phyloP scores from a whole-genome alignment of 2,113 vertebrate species.

The Otocyon megalotis region DNA sequence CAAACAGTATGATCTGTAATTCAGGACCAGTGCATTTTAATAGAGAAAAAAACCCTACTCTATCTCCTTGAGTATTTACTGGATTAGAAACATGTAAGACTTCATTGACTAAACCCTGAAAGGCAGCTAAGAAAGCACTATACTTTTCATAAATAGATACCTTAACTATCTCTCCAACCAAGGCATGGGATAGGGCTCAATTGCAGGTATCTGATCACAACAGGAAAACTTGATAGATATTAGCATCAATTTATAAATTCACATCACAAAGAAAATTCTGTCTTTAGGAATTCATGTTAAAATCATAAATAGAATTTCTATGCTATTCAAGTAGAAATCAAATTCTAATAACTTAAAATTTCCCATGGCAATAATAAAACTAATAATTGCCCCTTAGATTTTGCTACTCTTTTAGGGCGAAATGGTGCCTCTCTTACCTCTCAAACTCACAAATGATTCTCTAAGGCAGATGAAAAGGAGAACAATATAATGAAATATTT shows the following conservation, averaged over 20 bases:
- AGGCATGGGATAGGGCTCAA: not conserved
- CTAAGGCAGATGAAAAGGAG: slow-evolving; percentile 35
- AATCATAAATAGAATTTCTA: slow-evolving; percentile 43
- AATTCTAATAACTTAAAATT: slow-evolving; percentile 45
- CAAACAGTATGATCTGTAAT: not conserved
- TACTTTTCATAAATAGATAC: slow-evolving; percentile 40
- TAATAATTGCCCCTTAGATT: slow-evolving; percentile 5
- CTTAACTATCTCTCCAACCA: slow-evolving; percentile 24
- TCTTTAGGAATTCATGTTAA: slow-evolving; percentile 20
- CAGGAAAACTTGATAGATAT: not conserved
- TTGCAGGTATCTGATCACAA: slow-evolving; percentile 20
- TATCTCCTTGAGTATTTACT: slow-evolving; percentile 48
- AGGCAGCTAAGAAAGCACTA: slow-evolving; percentile 13
- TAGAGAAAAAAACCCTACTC: slow-evolving; percentile 42
- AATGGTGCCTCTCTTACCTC: slow-evolving; percentile 3
- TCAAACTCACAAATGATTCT: slow-evolving; percentile 56
- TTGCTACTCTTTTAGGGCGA: slow-evolving; percentile 51
- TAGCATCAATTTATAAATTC: not conserved
- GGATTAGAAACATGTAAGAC: slow-evolving; percentile 21
- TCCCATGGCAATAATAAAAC: slow-evolving; percentile 28
- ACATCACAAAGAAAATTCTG: slow-evolving; percentile 24
- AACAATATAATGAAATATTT: slow-evolving; percentile 50
- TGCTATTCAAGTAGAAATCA: slow-evolving; percentile 52
- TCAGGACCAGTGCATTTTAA: slow-evolving; percentile 26
- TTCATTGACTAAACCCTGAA: not conserved